Evolutionary conservation across 2,797 vertebrate species (phyloP).

Genomic region (Morelia viridis): DNA sequence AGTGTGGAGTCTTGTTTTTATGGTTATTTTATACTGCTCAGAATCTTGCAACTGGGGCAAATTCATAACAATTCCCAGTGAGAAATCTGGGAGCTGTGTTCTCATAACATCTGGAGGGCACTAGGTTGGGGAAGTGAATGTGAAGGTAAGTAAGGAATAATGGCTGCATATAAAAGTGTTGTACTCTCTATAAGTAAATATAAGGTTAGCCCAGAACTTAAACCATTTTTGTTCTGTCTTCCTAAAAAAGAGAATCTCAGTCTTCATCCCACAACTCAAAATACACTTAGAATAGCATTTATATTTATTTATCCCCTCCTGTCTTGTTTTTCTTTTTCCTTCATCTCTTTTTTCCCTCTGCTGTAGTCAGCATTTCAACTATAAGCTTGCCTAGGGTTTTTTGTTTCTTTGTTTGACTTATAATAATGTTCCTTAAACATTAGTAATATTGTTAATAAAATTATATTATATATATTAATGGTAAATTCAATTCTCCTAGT

Average conservation of each 20-base stretch:
- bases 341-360: neutral
- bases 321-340: neutral
- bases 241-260: neutral
- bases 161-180: neutral
- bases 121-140: neutral
- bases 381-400: neutral
- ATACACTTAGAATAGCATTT: neutral
- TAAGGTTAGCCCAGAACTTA: neutral
- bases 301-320: neutral
- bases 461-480: neutral
- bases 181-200: neutral
- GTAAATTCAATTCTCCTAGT: neutral
- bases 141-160: neutral
- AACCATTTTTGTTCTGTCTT: slow-evolving; percentile 10
- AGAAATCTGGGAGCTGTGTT: neutral
- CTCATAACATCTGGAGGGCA: neutral
- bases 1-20: neutral
- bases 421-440: neutral
- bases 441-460: neutral
- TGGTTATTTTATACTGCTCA: neutral
- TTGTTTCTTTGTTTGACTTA: neutral
- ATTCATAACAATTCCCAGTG: neutral
- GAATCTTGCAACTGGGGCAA: neutral
- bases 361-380: neutral
- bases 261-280: neutral